Conservation (phyloP, 2,888 invertebrate genomes). For the Scotopteryx bipunctaria region DNA sequence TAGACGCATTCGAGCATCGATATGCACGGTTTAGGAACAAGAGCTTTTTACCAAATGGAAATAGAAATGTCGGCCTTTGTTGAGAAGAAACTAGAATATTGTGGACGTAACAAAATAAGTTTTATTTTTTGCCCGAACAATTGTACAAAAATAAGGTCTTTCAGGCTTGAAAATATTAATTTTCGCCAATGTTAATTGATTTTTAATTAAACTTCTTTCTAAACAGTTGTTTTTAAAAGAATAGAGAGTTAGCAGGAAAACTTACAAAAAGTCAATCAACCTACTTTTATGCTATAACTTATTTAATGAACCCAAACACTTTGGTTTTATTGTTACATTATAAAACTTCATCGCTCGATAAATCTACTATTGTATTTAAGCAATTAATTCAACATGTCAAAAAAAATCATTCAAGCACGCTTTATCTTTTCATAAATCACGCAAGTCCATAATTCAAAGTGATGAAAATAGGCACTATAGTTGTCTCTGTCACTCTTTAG, state of each 20-base stretch:
- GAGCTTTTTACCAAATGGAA: conserved; percentile 9
- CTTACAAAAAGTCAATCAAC: no score
- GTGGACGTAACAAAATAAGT: no score
- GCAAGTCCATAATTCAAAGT: conserved; percentile 4
- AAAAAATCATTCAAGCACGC: conserved; percentile 2
- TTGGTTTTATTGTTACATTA: no score
- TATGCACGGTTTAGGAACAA: not conserved
- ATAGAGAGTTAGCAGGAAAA: no score
- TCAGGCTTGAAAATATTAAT: no score
- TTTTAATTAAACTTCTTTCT: no score
- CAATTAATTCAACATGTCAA: conserved; percentile 9
- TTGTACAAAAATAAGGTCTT: no score
- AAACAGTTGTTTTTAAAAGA: no score
- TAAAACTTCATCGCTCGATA: not conserved
- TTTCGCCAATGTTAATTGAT: no score
- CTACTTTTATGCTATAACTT: no score
- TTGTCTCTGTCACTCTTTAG: conserved; percentile 6
- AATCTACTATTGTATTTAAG: not conserved
- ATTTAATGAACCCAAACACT: no score
- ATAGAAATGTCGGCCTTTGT: conserved; percentile 1
- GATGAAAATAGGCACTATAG: conserved; percentile 10
- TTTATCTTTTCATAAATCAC: conserved; percentile 11
- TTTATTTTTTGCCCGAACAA: no score
- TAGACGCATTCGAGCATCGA: conserved; percentile 10
- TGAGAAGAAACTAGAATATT: not conserved